Conservation (phyloP, 2,113 vertebrate species). For the Petaurus breviceps region DNA sequence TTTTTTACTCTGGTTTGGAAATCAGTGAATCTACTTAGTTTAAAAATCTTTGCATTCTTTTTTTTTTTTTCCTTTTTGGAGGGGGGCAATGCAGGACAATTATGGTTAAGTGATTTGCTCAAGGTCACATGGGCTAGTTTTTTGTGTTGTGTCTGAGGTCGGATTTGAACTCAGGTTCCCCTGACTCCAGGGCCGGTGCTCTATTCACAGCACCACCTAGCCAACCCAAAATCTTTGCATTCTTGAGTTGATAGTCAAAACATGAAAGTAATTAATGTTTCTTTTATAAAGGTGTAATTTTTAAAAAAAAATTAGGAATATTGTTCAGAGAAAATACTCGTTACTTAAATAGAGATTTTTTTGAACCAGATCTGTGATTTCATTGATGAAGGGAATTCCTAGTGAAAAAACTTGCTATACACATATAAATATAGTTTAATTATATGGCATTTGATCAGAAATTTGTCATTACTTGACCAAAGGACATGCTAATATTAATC, state of each 20-base stretch:
- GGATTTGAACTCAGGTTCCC: too few species aligned
- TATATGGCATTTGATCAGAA: background rate
- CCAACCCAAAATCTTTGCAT: too few species aligned
- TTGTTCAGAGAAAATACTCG: conserved; percentile 22
- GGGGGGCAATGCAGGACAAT: too few species aligned
- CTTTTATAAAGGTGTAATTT: background rate
- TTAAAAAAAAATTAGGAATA: background rate
- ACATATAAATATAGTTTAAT: background rate
- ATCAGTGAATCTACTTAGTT: conserved; percentile 1
- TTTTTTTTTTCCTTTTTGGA: too few species aligned
- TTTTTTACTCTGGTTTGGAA: conserved; percentile 4
- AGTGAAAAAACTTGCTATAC: too few species aligned
- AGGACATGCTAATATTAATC: conserved; percentile 5
- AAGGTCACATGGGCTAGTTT: too few species aligned
- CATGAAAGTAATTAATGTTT: background rate
- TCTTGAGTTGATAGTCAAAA: background rate
- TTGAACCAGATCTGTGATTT: background rate
- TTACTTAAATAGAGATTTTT: conserved; percentile 8
- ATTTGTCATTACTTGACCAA: conserved; percentile 14
- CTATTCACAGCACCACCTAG: too few species aligned
- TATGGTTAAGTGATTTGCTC: too few species aligned
- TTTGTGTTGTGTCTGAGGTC: too few species aligned
- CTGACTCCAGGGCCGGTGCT: too few species aligned
- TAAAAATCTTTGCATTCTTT: background rate
- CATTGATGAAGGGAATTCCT: background rate